phyloP scores from a whole-genome alignment of 2,113 vertebrate genomes.

The Cinclus cinclus region DNA sequence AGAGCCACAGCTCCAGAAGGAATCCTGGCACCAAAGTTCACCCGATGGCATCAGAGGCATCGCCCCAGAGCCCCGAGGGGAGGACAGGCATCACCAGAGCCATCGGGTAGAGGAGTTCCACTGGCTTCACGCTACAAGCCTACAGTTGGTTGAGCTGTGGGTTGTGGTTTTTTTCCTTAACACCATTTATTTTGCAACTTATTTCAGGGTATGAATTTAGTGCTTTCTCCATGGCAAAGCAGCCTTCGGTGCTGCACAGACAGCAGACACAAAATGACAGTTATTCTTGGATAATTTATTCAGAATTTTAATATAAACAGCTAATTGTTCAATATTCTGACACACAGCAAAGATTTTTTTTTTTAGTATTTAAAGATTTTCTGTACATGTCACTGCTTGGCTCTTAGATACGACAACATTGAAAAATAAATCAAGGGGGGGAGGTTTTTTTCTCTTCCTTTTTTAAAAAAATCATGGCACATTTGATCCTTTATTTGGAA shows the following conservation, averaged over 20 bases:
- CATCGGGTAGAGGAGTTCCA: not conserved
- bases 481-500: conserved; percentile 73
- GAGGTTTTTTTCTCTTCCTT: conserved; percentile 53
- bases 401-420: conserved; percentile 85
- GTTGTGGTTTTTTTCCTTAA: not conserved
- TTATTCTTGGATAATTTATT: conserved; percentile 89
- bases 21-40: not conserved
- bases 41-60: not conserved
- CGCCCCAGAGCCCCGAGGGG: fast-evolving
- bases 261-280: not conserved
- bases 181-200: not conserved
- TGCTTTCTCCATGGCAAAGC: not conserved
- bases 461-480: conserved; percentile 72
- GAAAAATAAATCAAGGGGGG: conserved; percentile 81
- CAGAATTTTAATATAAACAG: conserved; percentile 97
- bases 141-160: not conserved
- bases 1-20: not conserved
- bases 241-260: not conserved
- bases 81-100: not conserved
- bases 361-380: conserved; percentile 82
- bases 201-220: not conserved
- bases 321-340: conserved; percentile 94
- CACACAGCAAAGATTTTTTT: conserved; percentile 85
- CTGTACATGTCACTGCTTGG: conserved; percentile 89
- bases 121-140: not conserved